Percentiles rank a stretch among this genome's conserved stretches.
phyloP scores from a whole-genome alignment of 1,140 invertebrate genomes.

The Trissolcus basalis region DNA sequence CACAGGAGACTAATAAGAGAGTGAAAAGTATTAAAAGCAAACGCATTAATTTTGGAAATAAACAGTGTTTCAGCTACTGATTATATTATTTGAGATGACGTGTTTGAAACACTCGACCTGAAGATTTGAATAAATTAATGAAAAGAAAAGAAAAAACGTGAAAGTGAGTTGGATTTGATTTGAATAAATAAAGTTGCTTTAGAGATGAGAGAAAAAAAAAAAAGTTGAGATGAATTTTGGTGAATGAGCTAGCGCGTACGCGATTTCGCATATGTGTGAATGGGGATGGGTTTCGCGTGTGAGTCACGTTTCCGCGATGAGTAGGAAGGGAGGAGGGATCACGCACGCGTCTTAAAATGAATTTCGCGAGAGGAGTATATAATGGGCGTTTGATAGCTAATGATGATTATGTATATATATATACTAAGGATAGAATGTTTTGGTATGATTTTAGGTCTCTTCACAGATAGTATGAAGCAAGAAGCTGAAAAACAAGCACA shows the following conservation, averaged over 20 bases:
- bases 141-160: too few relatives aligned
- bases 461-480: conserved; percentile 68
- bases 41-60: not conserved
- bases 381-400: too few relatives aligned
- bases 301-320: conserved; percentile 21
- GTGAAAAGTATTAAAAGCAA: not conserved
- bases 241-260: conserved; percentile 39
- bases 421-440: not conserved
- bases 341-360: conserved; percentile 30
- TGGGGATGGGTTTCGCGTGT: conserved; percentile 49
- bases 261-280: conserved; percentile 52
- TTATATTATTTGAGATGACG: not conserved
- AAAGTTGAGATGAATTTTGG: too few relatives aligned
- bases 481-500: conserved; percentile 68
- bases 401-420: not conserved
- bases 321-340: conserved; percentile 13
- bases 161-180: too few relatives aligned
- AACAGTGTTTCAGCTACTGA: too few relatives aligned
- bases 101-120: too few relatives aligned
- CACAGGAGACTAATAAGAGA: not conserved
- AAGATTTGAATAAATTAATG: too few relatives aligned
- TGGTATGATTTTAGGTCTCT: conserved; percentile 72
- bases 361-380: conserved; percentile 10
- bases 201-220: too few relatives aligned
- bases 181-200: too few relatives aligned